These are phyloP conservation scores for Hermodice carunculata DNA, from an alignment of 2,888 invertebrate genomes.

Conservation along the genomic window DNA sequence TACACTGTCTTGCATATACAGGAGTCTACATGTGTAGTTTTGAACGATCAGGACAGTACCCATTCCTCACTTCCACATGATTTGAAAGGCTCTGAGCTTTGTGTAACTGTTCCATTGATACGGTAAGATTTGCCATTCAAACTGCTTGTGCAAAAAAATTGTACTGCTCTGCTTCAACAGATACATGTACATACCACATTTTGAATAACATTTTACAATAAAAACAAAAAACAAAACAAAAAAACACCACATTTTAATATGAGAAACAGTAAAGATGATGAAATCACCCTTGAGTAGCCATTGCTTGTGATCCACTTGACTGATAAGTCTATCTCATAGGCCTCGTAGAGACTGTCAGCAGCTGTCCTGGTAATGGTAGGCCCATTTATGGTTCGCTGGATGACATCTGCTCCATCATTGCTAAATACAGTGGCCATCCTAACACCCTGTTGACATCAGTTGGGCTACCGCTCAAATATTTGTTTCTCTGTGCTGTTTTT, in stretches of 20 bases:
- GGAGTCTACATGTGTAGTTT: too few relatives aligned
- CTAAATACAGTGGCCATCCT: conserved; percentile 33
- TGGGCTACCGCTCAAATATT: too few relatives aligned
- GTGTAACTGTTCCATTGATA: not conserved
- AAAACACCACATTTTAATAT: conserved; percentile 15
- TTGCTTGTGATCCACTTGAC: conserved; percentile 80
- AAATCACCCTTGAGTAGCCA: conserved; percentile 77
- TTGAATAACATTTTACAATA: not conserved
- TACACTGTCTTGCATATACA: too few relatives aligned
- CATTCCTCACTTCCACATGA: too few relatives aligned
- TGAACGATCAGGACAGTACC: too few relatives aligned
- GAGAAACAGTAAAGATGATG: too few relatives aligned
- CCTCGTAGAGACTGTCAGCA: conserved; percentile 59
- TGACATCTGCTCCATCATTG: conserved; percentile 40
- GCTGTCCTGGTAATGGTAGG: not conserved
- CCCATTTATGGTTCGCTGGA: conserved; percentile 34
- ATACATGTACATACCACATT: not conserved
- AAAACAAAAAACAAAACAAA: not conserved
- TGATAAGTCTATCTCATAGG: conserved; percentile 77
- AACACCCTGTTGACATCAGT: too few relatives aligned
- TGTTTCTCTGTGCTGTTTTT: too few relatives aligned
- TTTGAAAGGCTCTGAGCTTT: too few relatives aligned
- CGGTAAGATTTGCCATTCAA: not conserved
- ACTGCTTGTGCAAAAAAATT: not conserved
- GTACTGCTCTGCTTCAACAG: not conserved